Conservation (phyloP, 2,888 invertebrate species). For the Euplexia lucipara region DNA sequence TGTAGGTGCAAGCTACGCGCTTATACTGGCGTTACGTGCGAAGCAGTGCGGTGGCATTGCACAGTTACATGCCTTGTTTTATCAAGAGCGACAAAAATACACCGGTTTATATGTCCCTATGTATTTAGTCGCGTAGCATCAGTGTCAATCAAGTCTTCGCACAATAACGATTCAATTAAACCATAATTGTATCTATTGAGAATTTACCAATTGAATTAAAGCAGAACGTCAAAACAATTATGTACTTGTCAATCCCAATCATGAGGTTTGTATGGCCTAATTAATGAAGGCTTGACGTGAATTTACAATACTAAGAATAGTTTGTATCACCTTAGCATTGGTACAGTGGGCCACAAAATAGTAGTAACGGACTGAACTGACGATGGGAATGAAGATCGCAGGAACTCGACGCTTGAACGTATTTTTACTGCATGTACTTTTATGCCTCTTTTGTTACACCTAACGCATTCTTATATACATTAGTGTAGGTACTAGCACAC, state of each 20-base stretch:
- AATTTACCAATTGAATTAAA: constrained; percentile 52
- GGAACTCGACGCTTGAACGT: no score
- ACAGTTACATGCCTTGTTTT: neutral
- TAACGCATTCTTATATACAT: no score
- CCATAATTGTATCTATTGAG: constrained; percentile 44
- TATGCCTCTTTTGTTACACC: no score
- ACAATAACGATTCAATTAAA: constrained; percentile 22
- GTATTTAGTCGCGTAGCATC: neutral
- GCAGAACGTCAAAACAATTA: constrained; percentile 57
- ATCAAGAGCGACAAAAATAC: neutral
- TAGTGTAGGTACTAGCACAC: no score
- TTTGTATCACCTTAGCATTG: no score
- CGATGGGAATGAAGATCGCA: no score
- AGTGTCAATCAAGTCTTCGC: constrained; percentile 3
- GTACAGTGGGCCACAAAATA: no score
- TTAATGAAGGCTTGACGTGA: constrained; percentile 34
- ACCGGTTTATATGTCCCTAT: neutral
- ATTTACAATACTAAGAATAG: constrained; percentile 4
- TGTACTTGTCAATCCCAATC: constrained; percentile 52
- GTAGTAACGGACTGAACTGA: no score
- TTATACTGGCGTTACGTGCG: constrained; percentile 13
- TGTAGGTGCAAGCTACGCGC: constrained; percentile 28
- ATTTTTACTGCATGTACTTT: no score
- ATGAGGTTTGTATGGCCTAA: constrained; percentile 46
- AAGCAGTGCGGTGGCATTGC: constrained; percentile 7